phyloP scores from a whole-genome alignment of 2,888 invertebrate species.

The Cephus sareptanus region DNA sequence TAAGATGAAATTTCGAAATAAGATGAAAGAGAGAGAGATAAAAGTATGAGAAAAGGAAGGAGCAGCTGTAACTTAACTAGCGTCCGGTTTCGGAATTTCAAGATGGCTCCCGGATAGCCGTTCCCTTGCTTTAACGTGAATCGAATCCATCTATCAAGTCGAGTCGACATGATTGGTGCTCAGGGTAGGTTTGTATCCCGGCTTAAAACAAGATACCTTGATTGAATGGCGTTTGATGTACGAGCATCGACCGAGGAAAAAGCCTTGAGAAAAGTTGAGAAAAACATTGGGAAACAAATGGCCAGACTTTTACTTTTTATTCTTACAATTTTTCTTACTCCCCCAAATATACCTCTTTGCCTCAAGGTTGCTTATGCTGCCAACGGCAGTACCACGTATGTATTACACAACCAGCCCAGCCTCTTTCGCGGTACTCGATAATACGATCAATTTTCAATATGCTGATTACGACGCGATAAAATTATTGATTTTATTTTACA shows the following conservation, averaged over 20 bases:
- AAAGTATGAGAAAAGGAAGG: neutral
- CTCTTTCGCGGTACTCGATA: neutral
- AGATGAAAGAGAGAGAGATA: neutral
- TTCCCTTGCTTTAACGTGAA: conserved; percentile 42
- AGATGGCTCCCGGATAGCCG: conserved; percentile 31
- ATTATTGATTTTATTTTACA: too few relatives aligned
- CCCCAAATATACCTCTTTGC: too few relatives aligned
- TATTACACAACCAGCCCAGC: neutral
- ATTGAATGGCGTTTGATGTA: conserved; percentile 57
- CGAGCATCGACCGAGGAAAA: conserved; percentile 28
- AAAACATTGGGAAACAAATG: neutral
- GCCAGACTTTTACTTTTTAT: neutral
- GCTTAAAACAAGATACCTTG: conserved; percentile 58
- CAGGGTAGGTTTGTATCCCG: conserved; percentile 51
- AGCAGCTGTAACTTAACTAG: neutral
- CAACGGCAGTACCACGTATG: too few relatives aligned
- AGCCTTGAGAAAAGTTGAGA: neutral
- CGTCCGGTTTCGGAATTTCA: conserved; percentile 32
- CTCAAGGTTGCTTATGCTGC: neutral
- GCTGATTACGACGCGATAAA: too few relatives aligned
- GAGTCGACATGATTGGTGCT: conserved; percentile 53
- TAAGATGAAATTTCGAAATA: neutral
- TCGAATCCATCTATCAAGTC: conserved; percentile 56
- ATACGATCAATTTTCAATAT: neutral
- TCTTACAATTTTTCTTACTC: neutral